phyloP scores from a whole-genome alignment of 2,113 vertebrate genomes.

The Cinclus cinclus region DNA sequence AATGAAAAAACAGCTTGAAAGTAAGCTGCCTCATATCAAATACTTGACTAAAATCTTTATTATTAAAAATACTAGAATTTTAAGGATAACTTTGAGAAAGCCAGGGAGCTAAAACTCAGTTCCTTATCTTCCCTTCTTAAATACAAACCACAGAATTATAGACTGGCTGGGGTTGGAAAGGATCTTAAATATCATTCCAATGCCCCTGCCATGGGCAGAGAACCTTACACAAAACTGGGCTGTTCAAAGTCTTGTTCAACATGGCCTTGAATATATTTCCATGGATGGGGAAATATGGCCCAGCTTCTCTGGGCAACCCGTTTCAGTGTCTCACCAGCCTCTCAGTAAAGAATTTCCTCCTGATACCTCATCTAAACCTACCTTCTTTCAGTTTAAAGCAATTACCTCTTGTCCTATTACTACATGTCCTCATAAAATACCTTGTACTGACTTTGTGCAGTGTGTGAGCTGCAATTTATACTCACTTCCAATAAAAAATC shows the following conservation, averaged over 20 bases:
- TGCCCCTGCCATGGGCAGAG: neutral
- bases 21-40: neutral
- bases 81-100: neutral
- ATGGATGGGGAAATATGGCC: no score
- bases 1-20: constrained; percentile 24
- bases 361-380: neutral
- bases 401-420: neutral
- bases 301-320: neutral
- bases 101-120: neutral
- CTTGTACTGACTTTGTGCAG: neutral
- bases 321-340: neutral
- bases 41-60: neutral
- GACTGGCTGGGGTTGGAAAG: neutral
- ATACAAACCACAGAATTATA: neutral
- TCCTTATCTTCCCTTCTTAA: neutral
- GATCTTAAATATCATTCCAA: neutral
- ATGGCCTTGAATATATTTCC: neutral
- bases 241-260: neutral
- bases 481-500: constrained; percentile 39
- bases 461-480: neutral
- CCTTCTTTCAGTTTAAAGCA: neutral
- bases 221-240: neutral
- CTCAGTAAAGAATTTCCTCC: neutral
- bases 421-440: neutral
- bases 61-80: neutral